phyloP scores from a whole-genome alignment of 2,797 vertebrate species.

The Nyctibius grandis region DNA sequence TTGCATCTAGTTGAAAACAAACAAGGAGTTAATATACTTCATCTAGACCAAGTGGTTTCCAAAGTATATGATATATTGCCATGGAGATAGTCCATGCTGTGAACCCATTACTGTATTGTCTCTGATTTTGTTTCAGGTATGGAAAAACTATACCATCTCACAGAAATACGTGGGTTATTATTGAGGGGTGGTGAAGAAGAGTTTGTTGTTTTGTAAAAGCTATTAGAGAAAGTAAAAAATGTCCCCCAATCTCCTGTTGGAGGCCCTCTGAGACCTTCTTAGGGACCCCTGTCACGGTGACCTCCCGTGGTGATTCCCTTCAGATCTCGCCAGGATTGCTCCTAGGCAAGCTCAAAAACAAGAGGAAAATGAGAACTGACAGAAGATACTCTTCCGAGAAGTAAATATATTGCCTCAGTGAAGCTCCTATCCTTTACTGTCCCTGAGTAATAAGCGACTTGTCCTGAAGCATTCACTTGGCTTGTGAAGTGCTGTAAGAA shows the following conservation, averaged over 20 bases:
- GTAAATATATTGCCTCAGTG: conserved; percentile 14
- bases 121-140: not conserved
- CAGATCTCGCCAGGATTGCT: not conserved
- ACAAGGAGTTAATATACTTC: not conserved
- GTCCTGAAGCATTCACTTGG: not conserved
- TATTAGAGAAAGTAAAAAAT: not conserved
- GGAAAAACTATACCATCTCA: not conserved
- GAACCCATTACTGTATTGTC: not conserved
- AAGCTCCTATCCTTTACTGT: conserved; percentile 2
- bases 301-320: not conserved
- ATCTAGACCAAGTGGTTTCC: not conserved
- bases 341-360: conserved; percentile 17
- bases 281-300: not conserved
- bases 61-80: not conserved
- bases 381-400: conserved; percentile 2
- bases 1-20: not conserved
- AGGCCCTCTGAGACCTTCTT: not conserved
- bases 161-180: not conserved
- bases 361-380: conserved; percentile 43
- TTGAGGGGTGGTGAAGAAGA: not conserved
- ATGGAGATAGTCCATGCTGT: not conserved
- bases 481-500: conserved; percentile 6
- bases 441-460: conserved; percentile 20
- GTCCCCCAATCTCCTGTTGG: fast-evolving
- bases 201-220: not conserved